phyloP scores from a whole-genome alignment of 1,140 invertebrate genomes.

The Drosophila sturtevanti region DNA sequence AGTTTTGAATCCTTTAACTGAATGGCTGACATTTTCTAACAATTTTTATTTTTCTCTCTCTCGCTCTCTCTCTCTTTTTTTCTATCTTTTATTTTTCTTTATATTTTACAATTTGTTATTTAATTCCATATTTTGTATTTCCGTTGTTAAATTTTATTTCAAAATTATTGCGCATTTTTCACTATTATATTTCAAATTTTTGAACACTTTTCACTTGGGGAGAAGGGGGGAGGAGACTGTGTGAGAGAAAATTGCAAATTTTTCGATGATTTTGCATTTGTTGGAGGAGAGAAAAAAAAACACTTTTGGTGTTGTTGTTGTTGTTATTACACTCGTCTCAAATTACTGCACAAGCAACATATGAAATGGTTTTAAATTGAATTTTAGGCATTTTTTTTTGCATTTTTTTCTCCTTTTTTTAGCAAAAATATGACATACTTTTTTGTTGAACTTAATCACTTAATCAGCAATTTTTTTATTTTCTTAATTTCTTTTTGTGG shows the following conservation, averaged over 20 bases:
- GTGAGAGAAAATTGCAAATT: neutral
- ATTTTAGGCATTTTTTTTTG: slow-evolving; percentile 3
- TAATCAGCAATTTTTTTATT: slow-evolving; percentile 43
- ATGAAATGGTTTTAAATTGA: slow-evolving; percentile 1
- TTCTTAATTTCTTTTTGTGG: slow-evolving; percentile 32
- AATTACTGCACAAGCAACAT: neutral
- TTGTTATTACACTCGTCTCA: neutral
- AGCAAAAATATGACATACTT: slow-evolving; percentile 42
- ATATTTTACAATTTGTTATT: neutral
- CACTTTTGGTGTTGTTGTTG: neutral
- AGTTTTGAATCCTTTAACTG: slow-evolving; percentile 52
- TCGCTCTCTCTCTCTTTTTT: too few relatives aligned
- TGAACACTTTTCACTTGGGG: too few relatives aligned
- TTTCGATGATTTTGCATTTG: slow-evolving; percentile 3
- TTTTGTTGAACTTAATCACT: slow-evolving; percentile 29
- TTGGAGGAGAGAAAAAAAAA: neutral
- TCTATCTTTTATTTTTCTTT: too few relatives aligned
- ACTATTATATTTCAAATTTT: neutral
- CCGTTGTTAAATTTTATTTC: neutral
- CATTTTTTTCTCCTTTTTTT: neutral
- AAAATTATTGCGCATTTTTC: neutral
- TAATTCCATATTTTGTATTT: neutral
- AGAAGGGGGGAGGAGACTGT: neutral
- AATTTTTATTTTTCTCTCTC: slow-evolving; percentile 7
- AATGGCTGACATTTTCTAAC: slow-evolving; percentile 44